Percentiles rank a stretch among this genome's conserved stretches.
Evolutionary conservation across 2,888 invertebrate genomes (phyloP).

Genomic region (Crematogaster levior): DNA sequence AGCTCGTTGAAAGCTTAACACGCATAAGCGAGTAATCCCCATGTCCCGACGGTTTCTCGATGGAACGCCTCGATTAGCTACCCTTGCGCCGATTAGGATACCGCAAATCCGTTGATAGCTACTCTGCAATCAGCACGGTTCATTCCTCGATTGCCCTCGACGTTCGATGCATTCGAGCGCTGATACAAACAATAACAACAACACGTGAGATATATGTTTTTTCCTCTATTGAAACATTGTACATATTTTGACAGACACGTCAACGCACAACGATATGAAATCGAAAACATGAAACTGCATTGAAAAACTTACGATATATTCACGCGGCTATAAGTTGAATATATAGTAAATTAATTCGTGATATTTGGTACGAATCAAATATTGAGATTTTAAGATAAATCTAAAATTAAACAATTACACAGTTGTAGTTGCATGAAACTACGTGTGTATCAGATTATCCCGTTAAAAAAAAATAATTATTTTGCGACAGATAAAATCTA

Average conservation of each 20-base stretch:
- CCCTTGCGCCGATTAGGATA: constrained; percentile 68
- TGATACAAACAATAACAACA: constrained; percentile 51
- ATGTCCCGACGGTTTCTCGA: constrained; percentile 66
- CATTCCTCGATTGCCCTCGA: constrained; percentile 40
- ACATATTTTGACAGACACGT: constrained; percentile 40
- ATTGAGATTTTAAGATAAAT: not conserved
- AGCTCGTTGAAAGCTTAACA: constrained; percentile 73
- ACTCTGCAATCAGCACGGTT: constrained; percentile 38
- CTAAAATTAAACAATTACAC: not conserved
- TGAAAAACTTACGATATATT: constrained; percentile 5
- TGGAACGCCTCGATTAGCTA: constrained; percentile 65
- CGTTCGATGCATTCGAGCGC: constrained; percentile 25
- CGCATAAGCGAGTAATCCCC: constrained; percentile 68
- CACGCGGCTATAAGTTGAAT: not conserved
- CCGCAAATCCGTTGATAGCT: constrained; percentile 65
- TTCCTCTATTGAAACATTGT: constrained; percentile 13
- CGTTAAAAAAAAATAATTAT: not conserved
- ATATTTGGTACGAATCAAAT: not conserved
- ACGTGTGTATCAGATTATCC: too few species aligned
- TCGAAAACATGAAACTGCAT: constrained; percentile 12
- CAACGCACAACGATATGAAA: constrained; percentile 22
- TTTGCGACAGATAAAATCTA: constrained; percentile 3
- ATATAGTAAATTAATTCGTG: not conserved
- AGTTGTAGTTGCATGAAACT: not conserved
- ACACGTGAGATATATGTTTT: constrained; percentile 41